Evolutionary conservation across 2,888 invertebrate genomes (phyloP), one percentile per base, ranked within the genome.

Genomic region (Lamellibrachia satsuma): DNA sequence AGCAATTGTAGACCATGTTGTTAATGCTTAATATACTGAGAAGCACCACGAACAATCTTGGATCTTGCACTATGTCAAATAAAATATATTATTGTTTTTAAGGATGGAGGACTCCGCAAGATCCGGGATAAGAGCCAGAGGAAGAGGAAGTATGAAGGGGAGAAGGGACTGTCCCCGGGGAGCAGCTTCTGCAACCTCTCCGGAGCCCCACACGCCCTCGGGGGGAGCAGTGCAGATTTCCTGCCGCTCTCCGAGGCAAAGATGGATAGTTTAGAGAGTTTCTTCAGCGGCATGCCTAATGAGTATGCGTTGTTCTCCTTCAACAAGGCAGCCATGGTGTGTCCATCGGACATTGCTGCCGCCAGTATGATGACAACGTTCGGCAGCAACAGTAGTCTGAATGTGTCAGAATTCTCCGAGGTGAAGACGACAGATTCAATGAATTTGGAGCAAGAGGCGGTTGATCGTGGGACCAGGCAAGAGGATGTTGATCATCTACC

Each of bases 71-170:
- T 39, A 39, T 39, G 39, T 39, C 39, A 39, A 39, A 39, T 39
- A 39, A 39, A 39, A 39, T 39, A 39, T 39, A 39, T 39, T 39
- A 39, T 39, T 39, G 39, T 39, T 39, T 39, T 39, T 39, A 39
- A 39, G 52, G 91, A 94, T 1, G 95, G 95, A 55, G 96, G 96
- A 7, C 93, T 96, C 75, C 93, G 94, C 90, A 95, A 95, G 92
- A 94, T 94, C 6, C 93, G 95, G 52, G 95, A 95, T 75, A 96
- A 96, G 93, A 96, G 96, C 27, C 92, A 92, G 39, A 94, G 95
- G 93, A 94, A 94, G 93, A n/a, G 52, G 52, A 90, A 55, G 51
- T 94, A 92, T 75, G 90, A 92, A 91, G 57, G 90, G 22, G 55
- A n/a, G 8, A 52, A 52, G 39, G 39, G 75, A 11, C 52, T 75